Conservation (phyloP, 2,113 vertebrate species). For the Spea bombifrons region DNA sequence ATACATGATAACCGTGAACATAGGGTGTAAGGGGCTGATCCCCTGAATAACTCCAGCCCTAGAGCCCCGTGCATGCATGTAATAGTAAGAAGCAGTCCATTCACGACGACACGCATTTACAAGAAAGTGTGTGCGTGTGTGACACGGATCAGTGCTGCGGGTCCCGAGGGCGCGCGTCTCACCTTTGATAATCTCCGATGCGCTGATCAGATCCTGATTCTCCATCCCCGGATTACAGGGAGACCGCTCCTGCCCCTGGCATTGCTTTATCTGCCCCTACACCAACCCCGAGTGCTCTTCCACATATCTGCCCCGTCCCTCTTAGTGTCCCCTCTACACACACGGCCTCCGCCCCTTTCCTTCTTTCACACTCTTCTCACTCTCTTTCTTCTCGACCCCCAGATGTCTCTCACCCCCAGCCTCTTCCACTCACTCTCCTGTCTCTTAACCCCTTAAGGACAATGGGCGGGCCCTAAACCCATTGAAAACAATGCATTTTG, state of each 20-base stretch:
- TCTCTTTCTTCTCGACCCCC: background rate
- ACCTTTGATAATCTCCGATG: conserved; percentile 43
- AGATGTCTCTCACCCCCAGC: background rate
- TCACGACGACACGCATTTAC: too few species aligned
- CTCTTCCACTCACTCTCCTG: background rate
- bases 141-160: too few species aligned
- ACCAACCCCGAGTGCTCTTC: background rate
- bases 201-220: conserved; percentile 43
- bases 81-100: too few species aligned
- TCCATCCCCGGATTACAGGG: conserved; percentile 35
- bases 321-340: background rate
- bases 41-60: too few species aligned
- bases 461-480: too few species aligned
- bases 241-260: background rate
- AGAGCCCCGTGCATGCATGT: too few species aligned
- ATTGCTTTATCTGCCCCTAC: background rate
- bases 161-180: background rate
- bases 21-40: too few species aligned
- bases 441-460: too few species aligned
- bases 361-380: background rate
- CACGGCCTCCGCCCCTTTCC: too few species aligned
- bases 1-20: too few species aligned
- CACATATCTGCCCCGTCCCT: background rate
- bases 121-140: too few species aligned
- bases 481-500: too few species aligned